Percentiles rank a stretch among this genome's conserved stretches.
Conservation (phyloP, 1,140 invertebrate species). For the Cataglyphis hispanica region DNA sequence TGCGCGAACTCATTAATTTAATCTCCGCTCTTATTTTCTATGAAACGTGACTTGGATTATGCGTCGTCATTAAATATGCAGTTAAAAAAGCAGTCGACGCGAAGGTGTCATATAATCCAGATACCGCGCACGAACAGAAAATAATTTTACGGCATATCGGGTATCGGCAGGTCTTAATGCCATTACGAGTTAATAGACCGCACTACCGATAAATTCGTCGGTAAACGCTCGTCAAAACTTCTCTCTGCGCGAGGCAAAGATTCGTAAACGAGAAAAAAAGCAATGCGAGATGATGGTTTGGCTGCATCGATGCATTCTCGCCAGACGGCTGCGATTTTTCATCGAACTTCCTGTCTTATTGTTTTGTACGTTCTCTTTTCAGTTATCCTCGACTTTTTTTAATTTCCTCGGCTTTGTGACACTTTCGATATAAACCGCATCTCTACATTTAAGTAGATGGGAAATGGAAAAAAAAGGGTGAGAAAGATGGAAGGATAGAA, state of each 20-base stretch:
- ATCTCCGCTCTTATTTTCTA: background rate
- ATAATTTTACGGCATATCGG: conserved; percentile 60
- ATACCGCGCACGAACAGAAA: conserved; percentile 33
- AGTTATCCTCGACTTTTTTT: background rate
- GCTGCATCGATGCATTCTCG: conserved; percentile 23
- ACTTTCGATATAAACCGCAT: conserved; percentile 39
- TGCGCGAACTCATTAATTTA: background rate
- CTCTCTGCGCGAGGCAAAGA: background rate
- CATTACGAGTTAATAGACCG: conserved; percentile 62
- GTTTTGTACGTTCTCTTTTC: conserved; percentile 38
- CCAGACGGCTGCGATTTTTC: conserved; percentile 29
- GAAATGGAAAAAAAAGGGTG: conserved; percentile 11
- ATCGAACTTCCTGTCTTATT: conserved; percentile 29
- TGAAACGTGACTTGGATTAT: background rate
- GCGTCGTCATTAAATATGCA: background rate
- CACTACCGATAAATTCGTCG: conserved; percentile 49
- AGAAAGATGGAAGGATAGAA: conserved; percentile 23
- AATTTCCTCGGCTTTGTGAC: background rate
- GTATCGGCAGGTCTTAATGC: conserved; percentile 62
- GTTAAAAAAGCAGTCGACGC: background rate
- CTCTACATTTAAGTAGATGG: conserved; percentile 52
- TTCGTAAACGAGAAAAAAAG: conserved; percentile 22
- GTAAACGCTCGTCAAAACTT: conserved; percentile 38
- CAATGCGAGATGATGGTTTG: background rate
- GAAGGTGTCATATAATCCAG: conserved; percentile 28